A percentile compares a stretch with the other conserved stretches of the same genome.
Conservation (phyloP, 2,797 vertebrate genomes). For the Hippopotamyrus pictus region DNA sequence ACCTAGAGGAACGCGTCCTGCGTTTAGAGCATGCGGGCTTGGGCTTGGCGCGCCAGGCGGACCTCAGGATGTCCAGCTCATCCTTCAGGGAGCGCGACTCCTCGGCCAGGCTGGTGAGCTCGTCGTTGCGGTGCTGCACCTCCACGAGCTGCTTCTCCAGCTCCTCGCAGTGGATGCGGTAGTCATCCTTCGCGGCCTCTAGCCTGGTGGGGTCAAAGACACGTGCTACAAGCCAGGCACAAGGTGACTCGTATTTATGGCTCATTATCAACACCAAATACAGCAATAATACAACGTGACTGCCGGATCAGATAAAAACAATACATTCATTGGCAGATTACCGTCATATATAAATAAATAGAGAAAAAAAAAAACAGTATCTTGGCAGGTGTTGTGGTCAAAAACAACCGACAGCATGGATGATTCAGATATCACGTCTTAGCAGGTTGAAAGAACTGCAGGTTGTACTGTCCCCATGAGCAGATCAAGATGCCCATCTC, state of each 20-base stretch:
- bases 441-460: not conserved
- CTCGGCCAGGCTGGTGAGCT: slow-evolving; percentile 86
- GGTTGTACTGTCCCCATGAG: not conserved
- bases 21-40: not conserved
- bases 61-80: slow-evolving; percentile 91
- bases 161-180: slow-evolving; percentile 94
- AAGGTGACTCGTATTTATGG: not conserved
- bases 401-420: not conserved
- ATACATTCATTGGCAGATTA: not conserved
- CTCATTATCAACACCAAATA: not conserved
- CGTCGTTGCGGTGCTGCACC: slow-evolving; percentile 88
- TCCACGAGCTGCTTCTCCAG: slow-evolving; percentile 92
- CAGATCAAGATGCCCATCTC: not conserved
- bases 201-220: slow-evolving; percentile 58
- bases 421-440: not conserved
- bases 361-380: not conserved
- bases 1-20: not conserved
- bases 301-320: not conserved
- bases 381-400: not conserved
- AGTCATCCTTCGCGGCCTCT: slow-evolving; percentile 96
- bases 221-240: not conserved
- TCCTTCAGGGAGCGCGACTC: slow-evolving; percentile 90
- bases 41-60: not conserved
- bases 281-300: not conserved
- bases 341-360: not conserved